Base-by-base conservation (phyloP, 2,797 vertebrate genomes). In the Ficedula albicollis region DNA sequence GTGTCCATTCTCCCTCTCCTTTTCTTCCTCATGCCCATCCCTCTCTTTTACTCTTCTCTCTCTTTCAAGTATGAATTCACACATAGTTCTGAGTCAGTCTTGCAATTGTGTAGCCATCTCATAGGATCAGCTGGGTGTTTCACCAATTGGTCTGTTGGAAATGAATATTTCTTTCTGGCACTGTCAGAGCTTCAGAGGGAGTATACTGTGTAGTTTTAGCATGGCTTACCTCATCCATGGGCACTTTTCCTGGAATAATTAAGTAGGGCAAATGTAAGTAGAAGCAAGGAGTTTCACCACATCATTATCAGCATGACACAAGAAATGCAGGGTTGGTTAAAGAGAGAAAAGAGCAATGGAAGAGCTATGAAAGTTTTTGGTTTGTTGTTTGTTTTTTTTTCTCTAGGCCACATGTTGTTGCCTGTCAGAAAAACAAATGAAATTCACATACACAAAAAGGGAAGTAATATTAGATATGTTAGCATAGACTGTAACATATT, bases 261-360 rank as follows among this genome's bases (percentile, higher is more conserved):
- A 43, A 27, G 26, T n/a, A 73, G 4, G 9, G 7, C 5, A 80
- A 88, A 29, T 54, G 13, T 55, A 30, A 41, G 76, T 64, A 70
- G 49, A 70, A 92, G 51, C 6, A n/a, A 39, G 27, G 25, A 52
- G 10, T 73, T 73, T 43, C 12, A 22, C 15, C 5, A 20, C 6
- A 32, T 34, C 4, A 13, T 56, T 52, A 23, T 60, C 21, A 46
- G 9, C 4, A 30, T 46, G 17, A 69, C 0, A 0, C 19, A 26
- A 43, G 21, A 78, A 78, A 58, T 32, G 13, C 27, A 41, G 15
- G 10, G 8, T 36, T 58, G 15, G 11, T 73, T 46, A 60, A 79
- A 60, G 32, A 46, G 84, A 41, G 1, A 75, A 76, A 80, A 62
- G 4, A 12, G 0, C 36, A 58, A 14, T 30, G 15, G 17, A 75